Base-by-base conservation (phyloP, 2,113 vertebrate species). In the Silurus glanis region DNA sequence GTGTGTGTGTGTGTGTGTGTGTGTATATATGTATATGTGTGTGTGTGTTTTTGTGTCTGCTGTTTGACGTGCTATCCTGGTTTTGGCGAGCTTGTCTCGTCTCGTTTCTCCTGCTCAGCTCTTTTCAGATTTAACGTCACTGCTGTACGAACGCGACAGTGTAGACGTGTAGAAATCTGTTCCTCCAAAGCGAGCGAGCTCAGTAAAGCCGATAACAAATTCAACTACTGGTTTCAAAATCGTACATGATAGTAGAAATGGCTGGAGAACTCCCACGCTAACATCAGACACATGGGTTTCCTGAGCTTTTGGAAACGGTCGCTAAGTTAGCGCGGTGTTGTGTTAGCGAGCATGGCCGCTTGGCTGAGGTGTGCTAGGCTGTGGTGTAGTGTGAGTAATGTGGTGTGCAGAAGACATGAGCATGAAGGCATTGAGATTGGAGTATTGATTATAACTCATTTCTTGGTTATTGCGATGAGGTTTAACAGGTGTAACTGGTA, bases 1-100 rank as follows among this genome's bases (percentile, higher is more conserved):
- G 67, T 37, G 37, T 37, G 37, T 74, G 66, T 86, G 21, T 13
- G 21, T 81, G 58, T 85, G 23, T 85, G 58, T 69, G 56, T 53
- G 49, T 79, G 37, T 81, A 58, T 82, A 49, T 67, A 17, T 74
- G 67, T 84, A 21, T 78, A 51, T 86, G 59, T 69, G 74, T 83
- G 75, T 78, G 75, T 86, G 74, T 83, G 72, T 79, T 10, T 37
- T 55, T 80, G 55, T 80, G 12, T 49, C 14, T 16, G 21, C 19
- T 76, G 49, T 55, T 51, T 53, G 45, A n/a, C 47, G 6, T 23
- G 47, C 19, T 17, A n/a, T 51, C 72, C 72, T 75, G 13, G 10
- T 75, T 53, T n/a, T 53, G 19, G 10, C 53, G 23, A 13, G n/a
- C 21, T 0, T 53, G 49, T 14, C 21, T 51, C 49, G 10, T 75